These are phyloP conservation scores for Oeneis ivallda DNA, from an alignment of 2,888 invertebrate genomes.

Conservation along the genomic window DNA sequence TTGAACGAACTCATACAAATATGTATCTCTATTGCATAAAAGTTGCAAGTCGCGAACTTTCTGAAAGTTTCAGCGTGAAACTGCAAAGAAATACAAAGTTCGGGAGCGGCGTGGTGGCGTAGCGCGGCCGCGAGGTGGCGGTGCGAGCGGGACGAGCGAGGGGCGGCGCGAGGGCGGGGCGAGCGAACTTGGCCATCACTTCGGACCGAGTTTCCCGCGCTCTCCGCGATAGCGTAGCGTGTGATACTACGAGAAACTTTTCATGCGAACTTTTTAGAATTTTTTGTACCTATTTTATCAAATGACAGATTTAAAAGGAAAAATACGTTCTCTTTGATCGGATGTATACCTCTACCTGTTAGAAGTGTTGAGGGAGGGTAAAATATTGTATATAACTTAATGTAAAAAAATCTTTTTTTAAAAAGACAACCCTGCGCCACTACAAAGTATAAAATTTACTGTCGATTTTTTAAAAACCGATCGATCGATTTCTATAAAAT, in stretches of 20 bases:
- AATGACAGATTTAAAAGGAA: too few species aligned
- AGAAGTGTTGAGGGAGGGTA: too few species aligned
- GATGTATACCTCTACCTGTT: too few species aligned
- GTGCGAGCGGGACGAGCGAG: conserved; percentile 58
- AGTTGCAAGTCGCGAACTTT: conserved; percentile 9
- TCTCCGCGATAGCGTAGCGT: conserved; percentile 12
- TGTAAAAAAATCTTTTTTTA: too few species aligned
- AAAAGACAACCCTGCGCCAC: too few species aligned
- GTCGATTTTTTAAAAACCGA: too few species aligned
- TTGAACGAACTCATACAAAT: neutral
- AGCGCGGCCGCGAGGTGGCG: conserved; percentile 56
- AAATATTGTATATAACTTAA: too few species aligned
- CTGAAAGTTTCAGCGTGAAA: conserved; percentile 7
- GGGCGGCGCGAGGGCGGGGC: conserved; percentile 60
- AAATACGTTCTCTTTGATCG: too few species aligned
- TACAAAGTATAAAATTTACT: too few species aligned
- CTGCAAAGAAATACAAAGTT: conserved; percentile 39
- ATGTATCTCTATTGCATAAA: neutral
- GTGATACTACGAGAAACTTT: conserved; percentile 6
- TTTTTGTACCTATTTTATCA: neutral
- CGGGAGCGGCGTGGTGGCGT: conserved; percentile 28
- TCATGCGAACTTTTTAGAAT: neutral
- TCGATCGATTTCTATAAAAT: too few species aligned
- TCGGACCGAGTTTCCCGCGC: conserved; percentile 62
- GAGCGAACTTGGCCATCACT: conserved; percentile 60